These are phyloP conservation scores for Knipowitschia caucasica DNA, from an alignment of 2,797 vertebrate species.

Conservation along the genomic window DNA sequence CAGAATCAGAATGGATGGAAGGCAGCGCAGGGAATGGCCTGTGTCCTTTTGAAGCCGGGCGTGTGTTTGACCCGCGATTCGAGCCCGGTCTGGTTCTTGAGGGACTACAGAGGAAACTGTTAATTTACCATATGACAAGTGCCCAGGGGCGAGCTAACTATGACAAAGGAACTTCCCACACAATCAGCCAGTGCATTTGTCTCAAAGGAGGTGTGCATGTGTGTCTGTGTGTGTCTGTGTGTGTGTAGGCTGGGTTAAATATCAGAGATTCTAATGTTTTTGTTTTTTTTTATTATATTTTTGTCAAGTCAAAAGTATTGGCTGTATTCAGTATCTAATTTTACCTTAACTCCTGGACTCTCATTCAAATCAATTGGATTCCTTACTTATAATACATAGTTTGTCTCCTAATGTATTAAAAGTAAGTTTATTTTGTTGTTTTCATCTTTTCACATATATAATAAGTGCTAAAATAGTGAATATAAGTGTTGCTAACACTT, in stretches of 20 bases:
- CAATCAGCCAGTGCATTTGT: conserved; percentile 72
- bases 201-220: conserved; percentile 33
- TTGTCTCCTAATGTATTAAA: too few relatives aligned
- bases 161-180: conserved; percentile 74
- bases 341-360: too few relatives aligned
- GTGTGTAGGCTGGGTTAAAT: not conserved
- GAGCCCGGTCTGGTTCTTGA: not conserved
- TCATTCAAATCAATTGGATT: too few relatives aligned
- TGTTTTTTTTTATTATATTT: too few relatives aligned
- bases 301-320: too few relatives aligned
- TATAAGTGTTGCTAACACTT: too few relatives aligned
- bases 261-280: too few relatives aligned
- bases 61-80: conserved; percentile 21
- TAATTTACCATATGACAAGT: conserved; percentile 69
- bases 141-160: conserved; percentile 65
- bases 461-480: too few relatives aligned
- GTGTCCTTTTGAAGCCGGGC: not conserved
- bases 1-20: not conserved
- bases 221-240: not conserved
- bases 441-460: too few relatives aligned
- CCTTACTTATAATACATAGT: too few relatives aligned
- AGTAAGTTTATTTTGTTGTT: too few relatives aligned
- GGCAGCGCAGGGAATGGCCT: not conserved
- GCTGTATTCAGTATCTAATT: too few relatives aligned
- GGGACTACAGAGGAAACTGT: conserved; percentile 61